Evolutionary conservation across 2,113 vertebrate species (phyloP).

Genomic region (Lichenostomus cassidix): DNA sequence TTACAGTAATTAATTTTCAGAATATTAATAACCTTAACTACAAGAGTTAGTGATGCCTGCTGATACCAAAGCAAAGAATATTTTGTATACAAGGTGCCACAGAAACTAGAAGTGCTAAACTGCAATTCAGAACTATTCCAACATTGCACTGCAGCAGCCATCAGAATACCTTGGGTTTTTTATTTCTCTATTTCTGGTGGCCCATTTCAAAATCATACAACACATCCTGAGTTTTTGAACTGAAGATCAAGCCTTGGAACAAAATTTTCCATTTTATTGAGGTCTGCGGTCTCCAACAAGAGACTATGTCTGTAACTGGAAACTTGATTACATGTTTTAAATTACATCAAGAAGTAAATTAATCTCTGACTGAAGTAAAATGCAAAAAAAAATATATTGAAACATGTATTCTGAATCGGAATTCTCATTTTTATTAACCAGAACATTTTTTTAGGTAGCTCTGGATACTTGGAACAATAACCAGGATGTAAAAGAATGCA

Average conservation of each 20-base stretch:
- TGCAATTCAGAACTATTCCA: neutral
- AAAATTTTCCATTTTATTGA: neutral
- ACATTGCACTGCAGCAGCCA: neutral
- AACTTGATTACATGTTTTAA: neutral
- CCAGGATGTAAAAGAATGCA: neutral
- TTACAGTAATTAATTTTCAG: neutral
- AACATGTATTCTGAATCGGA: neutral
- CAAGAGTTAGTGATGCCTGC: neutral
- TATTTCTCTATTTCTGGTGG: neutral
- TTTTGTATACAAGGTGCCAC: neutral
- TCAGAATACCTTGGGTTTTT: neutral
- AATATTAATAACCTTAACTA: neutral
- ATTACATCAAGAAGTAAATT: neutral
- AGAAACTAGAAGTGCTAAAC: neutral
- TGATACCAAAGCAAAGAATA: neutral
- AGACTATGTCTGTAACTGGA: neutral
- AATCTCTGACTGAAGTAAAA: neutral
- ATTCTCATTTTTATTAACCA: neutral
- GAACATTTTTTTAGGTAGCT: neutral
- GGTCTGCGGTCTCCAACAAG: neutral
- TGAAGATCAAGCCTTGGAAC: neutral
- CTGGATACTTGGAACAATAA: neutral
- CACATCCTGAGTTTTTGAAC: neutral
- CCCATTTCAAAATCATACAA: neutral
- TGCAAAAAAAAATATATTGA: neutral